Evolutionary conservation across 2,113 vertebrate genomes (phyloP).

Genomic region (Bufo gargarizans): DNA sequence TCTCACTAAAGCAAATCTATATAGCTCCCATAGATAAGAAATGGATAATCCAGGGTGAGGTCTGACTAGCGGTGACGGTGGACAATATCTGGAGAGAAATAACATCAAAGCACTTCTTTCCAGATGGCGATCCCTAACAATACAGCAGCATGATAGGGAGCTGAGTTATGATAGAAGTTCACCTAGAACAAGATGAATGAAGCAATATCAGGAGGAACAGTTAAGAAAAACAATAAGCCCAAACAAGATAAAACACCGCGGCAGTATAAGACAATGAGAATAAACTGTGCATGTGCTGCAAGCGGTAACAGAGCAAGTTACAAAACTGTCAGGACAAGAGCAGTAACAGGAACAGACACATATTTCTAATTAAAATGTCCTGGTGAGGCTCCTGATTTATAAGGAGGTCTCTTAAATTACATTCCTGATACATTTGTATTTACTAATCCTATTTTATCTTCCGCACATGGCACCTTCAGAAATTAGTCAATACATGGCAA

Average conservation of each 20-base stretch:
- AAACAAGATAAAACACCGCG: conserved; percentile 49
- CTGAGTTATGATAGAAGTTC: conserved; percentile 47
- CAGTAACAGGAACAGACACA: neutral
- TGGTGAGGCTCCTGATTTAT: conserved; percentile 12
- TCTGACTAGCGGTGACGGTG: conserved; percentile 16
- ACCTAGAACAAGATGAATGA: conserved; percentile 48
- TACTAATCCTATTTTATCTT: conserved; percentile 6
- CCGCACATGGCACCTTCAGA: neutral
- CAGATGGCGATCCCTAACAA: conserved; percentile 41
- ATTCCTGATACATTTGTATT: conserved; percentile 13
- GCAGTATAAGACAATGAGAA: conserved; percentile 51
- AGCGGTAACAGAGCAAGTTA: conserved; percentile 21
- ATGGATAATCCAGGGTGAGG: neutral
- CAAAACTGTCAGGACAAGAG: conserved; percentile 1
- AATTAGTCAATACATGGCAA: neutral
- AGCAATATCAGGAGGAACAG: conserved; percentile 47
- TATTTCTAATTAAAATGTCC: conserved; percentile 28
- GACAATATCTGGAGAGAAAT: conserved; percentile 30
- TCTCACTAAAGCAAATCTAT: neutral
- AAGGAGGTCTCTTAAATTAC: conserved; percentile 4
- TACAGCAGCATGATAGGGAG: conserved; percentile 15
- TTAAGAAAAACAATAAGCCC: conserved; percentile 54
- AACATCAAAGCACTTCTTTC: conserved; percentile 26
- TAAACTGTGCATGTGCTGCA: conserved; percentile 49
- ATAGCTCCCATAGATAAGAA: neutral